phyloP scores from a whole-genome alignment of 2,113 vertebrate genomes.

The Condylura cristata region DNA sequence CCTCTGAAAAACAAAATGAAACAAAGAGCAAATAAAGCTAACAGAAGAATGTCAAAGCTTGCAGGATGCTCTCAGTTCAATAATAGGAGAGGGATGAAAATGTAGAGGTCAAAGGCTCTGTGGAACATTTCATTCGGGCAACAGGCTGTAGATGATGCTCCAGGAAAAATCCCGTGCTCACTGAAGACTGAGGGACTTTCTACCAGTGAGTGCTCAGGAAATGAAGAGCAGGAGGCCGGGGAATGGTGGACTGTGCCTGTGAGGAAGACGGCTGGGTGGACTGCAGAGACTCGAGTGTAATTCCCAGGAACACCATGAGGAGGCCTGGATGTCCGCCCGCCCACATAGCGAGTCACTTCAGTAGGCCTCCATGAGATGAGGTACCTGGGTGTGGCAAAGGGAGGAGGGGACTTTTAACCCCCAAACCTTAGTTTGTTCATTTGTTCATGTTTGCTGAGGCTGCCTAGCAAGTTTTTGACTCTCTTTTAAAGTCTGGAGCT shows the following conservation, averaged over 20 bases:
- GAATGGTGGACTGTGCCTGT: neutral
- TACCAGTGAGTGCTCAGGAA: neutral
- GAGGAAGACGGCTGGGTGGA: neutral
- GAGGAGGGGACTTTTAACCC: neutral
- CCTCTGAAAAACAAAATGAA: slow-evolving; percentile 1
- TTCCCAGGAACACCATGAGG: neutral
- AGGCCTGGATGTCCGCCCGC: neutral
- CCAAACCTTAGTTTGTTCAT: neutral
- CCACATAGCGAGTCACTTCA: neutral
- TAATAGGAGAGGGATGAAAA: neutral
- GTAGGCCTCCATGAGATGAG: neutral
- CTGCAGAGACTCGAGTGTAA: neutral
- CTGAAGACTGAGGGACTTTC: neutral
- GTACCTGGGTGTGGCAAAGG: too few species aligned
- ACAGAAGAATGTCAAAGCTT: neutral
- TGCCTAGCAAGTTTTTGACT: neutral
- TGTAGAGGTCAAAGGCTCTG: too few species aligned
- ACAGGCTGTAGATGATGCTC: neutral
- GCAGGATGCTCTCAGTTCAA: neutral
- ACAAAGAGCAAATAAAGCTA: neutral
- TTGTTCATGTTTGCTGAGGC: neutral
- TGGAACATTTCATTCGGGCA: neutral
- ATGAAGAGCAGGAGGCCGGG: neutral
- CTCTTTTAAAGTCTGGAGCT: neutral
- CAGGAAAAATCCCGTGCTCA: too few species aligned